Conservation (phyloP, 2,888 invertebrate species). For the Macaria liturata region DNA sequence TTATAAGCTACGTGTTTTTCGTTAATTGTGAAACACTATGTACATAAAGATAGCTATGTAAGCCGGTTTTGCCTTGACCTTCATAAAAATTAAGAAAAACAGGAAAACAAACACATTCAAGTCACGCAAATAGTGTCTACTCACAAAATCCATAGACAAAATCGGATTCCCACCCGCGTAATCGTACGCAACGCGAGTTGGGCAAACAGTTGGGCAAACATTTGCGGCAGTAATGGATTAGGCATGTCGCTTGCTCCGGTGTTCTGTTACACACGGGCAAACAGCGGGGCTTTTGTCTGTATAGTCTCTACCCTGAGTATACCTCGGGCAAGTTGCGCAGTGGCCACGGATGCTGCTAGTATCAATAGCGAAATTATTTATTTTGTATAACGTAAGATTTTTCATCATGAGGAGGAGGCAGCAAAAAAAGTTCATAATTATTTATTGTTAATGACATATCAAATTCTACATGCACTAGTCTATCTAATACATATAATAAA, state of each 20-base stretch:
- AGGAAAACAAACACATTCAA: background rate
- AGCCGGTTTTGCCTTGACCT: too few relatives aligned
- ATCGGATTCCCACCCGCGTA: conserved; percentile 48
- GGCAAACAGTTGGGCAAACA: conserved; percentile 51
- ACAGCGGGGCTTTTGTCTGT: conserved; percentile 48
- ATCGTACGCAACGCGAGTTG: conserved; percentile 51
- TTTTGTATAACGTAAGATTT: too few relatives aligned
- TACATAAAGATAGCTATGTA: too few relatives aligned
- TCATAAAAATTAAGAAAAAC: too few relatives aligned
- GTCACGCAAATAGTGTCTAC: background rate
- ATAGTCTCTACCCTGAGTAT: background rate
- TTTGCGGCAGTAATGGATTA: conserved; percentile 60
- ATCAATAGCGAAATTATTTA: too few relatives aligned
- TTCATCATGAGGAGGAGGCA: too few relatives aligned
- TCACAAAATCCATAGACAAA: conserved; percentile 23
- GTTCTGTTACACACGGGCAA: conserved; percentile 58
- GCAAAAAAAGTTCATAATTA: too few relatives aligned
- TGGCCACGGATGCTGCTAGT: background rate
- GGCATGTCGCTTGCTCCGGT: conserved; percentile 57
- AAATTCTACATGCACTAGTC: too few relatives aligned
- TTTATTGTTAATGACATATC: too few relatives aligned
- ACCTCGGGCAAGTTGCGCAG: background rate
- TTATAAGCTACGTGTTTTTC: too few relatives aligned
- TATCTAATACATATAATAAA: too few relatives aligned
- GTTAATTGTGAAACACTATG: too few relatives aligned